Conservation (phyloP, 2,888 invertebrate genomes). For the Suillia variegata region DNA sequence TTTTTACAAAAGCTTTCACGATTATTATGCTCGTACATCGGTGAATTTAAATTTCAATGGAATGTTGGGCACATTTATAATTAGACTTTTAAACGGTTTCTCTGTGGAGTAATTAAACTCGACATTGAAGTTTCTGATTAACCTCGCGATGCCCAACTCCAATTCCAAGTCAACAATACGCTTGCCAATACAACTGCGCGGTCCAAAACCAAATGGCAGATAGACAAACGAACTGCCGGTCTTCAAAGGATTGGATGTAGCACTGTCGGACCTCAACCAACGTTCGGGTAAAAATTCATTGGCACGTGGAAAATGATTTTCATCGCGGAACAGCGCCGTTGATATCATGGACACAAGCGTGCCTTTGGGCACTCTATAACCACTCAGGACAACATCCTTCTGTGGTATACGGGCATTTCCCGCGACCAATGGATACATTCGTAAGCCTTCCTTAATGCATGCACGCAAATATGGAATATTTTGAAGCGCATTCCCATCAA, state of each 20-base stretch:
- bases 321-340: slow-evolving; percentile 63
- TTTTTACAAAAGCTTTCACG: too few relatives aligned
- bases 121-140: slow-evolving; percentile 49
- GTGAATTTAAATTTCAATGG: slow-evolving; percentile 57
- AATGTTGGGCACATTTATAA: slow-evolving; percentile 55
- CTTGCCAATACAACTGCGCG: slow-evolving; percentile 73
- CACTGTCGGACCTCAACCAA: slow-evolving; percentile 66
- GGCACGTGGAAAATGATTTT: slow-evolving; percentile 66
- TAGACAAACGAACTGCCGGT: slow-evolving; percentile 46
- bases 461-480: slow-evolving; percentile 71
- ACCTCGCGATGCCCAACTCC: slow-evolving; percentile 64
- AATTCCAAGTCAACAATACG: slow-evolving; percentile 78
- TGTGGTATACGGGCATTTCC: slow-evolving; percentile 65
- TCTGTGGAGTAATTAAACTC: slow-evolving; percentile 50
- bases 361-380: slow-evolving; percentile 69
- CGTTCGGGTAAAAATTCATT: slow-evolving; percentile 74
- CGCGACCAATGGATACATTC: slow-evolving; percentile 66
- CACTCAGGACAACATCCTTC: slow-evolving; percentile 67
- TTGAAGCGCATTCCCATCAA: slow-evolving; percentile 62
- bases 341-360: slow-evolving; percentile 75
- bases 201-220: slow-evolving; percentile 74
- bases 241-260: slow-evolving; percentile 64
- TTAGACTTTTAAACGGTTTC: slow-evolving; percentile 41
- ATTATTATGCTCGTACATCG: too few relatives aligned
- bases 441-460: slow-evolving; percentile 74